Evolutionary conservation across 1,140 invertebrate genomes (phyloP).

Genomic region (Drosophila ironensis): DNA sequence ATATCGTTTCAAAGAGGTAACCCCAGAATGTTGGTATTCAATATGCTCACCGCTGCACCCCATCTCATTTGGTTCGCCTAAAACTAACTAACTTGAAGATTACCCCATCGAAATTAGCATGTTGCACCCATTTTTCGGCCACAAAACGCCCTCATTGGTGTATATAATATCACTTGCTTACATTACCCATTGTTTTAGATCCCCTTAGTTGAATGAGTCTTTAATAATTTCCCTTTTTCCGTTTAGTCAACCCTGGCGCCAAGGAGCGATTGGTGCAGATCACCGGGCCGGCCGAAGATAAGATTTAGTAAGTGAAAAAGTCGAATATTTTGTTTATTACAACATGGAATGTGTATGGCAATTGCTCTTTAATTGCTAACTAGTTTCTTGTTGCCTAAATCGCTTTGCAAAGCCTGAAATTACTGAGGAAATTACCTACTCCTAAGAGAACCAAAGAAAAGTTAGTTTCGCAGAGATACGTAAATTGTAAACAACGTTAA

Average conservation of each 20-base stretch:
- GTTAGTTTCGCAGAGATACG: too few species aligned
- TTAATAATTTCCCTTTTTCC: neutral
- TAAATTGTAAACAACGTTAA: too few species aligned
- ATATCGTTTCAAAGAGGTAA: constrained; percentile 99
- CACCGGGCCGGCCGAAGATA: constrained; percentile 94
- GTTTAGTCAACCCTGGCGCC: constrained; percentile 92
- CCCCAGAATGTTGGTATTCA: constrained; percentile 36
- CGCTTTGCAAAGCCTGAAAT: too few species aligned
- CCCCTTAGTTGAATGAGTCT: neutral
- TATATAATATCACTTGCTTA: too few species aligned
- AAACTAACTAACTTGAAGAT: too few species aligned
- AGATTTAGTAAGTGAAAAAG: constrained; percentile 90
- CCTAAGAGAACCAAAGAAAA: too few species aligned
- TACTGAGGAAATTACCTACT: too few species aligned
- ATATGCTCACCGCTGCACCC: neutral
- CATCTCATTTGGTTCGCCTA: constrained; percentile 19
- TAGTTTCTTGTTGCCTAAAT: too few species aligned
- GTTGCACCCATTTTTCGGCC: neutral
- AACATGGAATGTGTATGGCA: neutral
- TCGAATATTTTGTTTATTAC: too few species aligned
- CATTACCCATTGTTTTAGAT: too few species aligned
- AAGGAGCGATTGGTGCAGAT: constrained; percentile 96
- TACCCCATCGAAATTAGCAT: neutral
- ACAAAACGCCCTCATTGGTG: neutral
- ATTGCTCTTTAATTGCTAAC: too few species aligned